A percentile compares a stretch with the other conserved stretches of the same genome.
phyloP scores from a whole-genome alignment of 2,888 invertebrate genomes.

The Polymixis flavicincta region DNA sequence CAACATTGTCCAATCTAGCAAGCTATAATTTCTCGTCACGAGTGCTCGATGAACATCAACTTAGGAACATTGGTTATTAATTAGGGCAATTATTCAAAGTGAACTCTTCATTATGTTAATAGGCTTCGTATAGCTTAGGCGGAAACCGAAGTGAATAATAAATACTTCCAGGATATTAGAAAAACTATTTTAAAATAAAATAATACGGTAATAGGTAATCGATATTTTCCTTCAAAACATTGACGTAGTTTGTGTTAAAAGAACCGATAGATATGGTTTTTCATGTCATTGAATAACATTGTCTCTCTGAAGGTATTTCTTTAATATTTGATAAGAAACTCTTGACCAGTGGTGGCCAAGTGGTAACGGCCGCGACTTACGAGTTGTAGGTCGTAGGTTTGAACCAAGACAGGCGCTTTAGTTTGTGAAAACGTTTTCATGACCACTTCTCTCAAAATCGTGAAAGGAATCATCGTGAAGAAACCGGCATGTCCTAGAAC shows the following conservation, averaged over 20 bases:
- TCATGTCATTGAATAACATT: not conserved
- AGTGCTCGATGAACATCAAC: not conserved
- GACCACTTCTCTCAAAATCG: too few relatives aligned
- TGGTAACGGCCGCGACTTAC: too few relatives aligned
- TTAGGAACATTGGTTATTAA: not conserved
- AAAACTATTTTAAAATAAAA: not conserved
- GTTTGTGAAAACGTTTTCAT: too few relatives aligned
- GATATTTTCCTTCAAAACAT: too few relatives aligned
- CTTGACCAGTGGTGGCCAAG: too few relatives aligned
- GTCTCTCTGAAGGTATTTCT: not conserved
- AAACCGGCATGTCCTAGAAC: too few relatives aligned
- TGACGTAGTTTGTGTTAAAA: not conserved
- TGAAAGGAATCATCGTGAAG: too few relatives aligned
- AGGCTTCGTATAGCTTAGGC: too few relatives aligned
- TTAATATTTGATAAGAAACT: not conserved
- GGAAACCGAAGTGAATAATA: slow-evolving; percentile 6
- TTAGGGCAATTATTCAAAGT: not conserved
- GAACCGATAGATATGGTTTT: not conserved
- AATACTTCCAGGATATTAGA: not conserved
- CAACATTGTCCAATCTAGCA: not conserved
- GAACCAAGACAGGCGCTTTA: too few relatives aligned
- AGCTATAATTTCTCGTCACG: not conserved
- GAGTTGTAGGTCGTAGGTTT: too few relatives aligned
- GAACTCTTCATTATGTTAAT: not conserved
- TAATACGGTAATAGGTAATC: not conserved